These are phyloP conservation scores for Styela clava DNA, from an alignment of 23 tunicate genomes.

Conservation along the genomic window DNA sequence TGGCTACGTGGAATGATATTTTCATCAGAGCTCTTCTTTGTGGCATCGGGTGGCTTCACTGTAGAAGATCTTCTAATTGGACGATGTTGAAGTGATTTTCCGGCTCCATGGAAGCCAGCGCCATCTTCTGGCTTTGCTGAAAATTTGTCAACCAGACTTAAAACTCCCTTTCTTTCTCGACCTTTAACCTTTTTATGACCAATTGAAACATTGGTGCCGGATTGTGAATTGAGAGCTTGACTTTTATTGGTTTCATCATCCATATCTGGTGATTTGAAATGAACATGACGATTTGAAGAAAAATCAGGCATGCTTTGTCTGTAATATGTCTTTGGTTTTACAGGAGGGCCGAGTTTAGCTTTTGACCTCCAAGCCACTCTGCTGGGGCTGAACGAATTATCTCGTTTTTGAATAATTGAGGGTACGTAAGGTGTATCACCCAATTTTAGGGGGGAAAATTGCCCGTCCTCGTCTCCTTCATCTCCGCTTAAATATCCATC, in stretches of 20 bases:
- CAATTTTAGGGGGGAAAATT: background rate
- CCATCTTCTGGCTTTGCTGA: constrained; percentile 3
- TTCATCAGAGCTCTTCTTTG: background rate
- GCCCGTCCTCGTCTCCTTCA: constrained; percentile 33
- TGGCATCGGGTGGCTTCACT: background rate
- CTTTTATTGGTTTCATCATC: background rate
- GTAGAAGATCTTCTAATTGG: background rate
- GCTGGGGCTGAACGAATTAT: background rate
- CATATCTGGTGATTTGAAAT: background rate
- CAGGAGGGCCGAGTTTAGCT: background rate
- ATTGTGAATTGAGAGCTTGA: background rate
- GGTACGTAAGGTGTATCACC: background rate
- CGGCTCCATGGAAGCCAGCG: background rate
- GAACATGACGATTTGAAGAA: background rate
- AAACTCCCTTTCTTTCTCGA: constrained; percentile 8
- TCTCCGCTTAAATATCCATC: constrained; percentile 85
- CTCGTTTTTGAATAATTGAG: background rate
- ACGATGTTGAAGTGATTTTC: background rate
- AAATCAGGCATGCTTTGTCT: constrained; percentile 54
- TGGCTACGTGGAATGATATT: background rate
- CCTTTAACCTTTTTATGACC: too few relatives aligned
- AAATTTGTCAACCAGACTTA: constrained; percentile 21
- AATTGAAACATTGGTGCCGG: too few relatives aligned
- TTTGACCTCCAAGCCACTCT: background rate
- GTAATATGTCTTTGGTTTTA: constrained; percentile 19